Evolutionary conservation across 2,888 invertebrate genomes (phyloP).

Genomic region (Mimas tiliae): DNA sequence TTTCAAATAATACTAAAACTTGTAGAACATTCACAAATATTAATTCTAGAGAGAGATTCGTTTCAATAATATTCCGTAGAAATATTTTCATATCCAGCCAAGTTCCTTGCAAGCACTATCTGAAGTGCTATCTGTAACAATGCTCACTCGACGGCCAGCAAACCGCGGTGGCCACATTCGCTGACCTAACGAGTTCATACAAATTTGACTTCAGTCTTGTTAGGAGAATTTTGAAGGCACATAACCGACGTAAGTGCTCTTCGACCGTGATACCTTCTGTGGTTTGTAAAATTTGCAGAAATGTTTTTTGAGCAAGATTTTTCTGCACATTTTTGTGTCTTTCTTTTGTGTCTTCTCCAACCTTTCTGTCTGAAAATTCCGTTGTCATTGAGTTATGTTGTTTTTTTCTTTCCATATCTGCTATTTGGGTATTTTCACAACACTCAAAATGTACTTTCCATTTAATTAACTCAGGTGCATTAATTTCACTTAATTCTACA

Average conservation of each 20-base stretch:
- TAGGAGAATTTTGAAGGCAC: constrained; percentile 55
- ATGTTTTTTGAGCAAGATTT: neutral
- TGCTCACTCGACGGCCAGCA: constrained; percentile 37
- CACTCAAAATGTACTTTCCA: neutral
- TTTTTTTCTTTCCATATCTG: neutral
- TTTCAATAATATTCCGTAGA: neutral
- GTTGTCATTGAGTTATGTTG: neutral
- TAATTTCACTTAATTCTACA: neutral
- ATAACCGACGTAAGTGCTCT: constrained; percentile 49
- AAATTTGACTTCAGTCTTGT: constrained; percentile 45
- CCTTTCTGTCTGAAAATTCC: neutral
- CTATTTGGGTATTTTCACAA: neutral
- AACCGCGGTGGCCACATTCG: constrained; percentile 37
- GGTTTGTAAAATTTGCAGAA: neutral
- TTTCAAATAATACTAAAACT: neutral
- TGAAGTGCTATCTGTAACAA: constrained; percentile 39
- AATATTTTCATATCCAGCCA: constrained; percentile 7
- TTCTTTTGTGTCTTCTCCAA: neutral
- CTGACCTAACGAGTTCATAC: constrained; percentile 34
- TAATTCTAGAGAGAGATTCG: neutral
- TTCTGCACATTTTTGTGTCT: neutral
- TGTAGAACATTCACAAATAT: neutral
- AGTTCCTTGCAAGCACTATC: constrained; percentile 29
- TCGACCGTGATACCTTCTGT: constrained; percentile 28
- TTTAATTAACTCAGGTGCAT: constrained; percentile 10